Percentiles rank a stretch among this genome's conserved stretches.
These are phyloP conservation scores for Teleopsis dalmanni DNA, from an alignment of 1,140 invertebrate species.

Conservation along the genomic window DNA sequence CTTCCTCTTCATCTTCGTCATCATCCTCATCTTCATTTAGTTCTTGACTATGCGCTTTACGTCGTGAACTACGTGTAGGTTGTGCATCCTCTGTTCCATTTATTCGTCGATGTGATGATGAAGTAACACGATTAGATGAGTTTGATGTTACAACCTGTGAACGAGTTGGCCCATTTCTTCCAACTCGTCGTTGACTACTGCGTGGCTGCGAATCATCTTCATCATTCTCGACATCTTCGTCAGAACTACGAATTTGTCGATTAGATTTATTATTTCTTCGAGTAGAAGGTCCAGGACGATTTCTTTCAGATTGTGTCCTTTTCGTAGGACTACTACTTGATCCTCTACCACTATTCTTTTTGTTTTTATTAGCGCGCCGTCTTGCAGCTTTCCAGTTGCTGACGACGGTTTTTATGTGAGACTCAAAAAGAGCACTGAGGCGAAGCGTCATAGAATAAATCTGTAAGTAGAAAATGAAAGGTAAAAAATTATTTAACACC, in stretches of 20 bases:
- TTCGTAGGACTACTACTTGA: slow-evolving; percentile 31
- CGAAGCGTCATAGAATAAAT: slow-evolving; percentile 89
- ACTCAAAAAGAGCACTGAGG: slow-evolving; percentile 79
- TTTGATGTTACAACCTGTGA: slow-evolving; percentile 21
- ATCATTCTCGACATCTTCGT: slow-evolving; percentile 45
- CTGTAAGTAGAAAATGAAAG: slow-evolving; percentile 47
- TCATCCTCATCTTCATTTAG: slow-evolving; percentile 13
- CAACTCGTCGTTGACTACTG: slow-evolving; percentile 10
- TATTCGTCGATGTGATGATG: slow-evolving; percentile 25
- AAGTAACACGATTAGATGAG: slow-evolving; percentile 35
- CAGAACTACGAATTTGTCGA: slow-evolving; percentile 21
- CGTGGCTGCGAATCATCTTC: slow-evolving; percentile 31
- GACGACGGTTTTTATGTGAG: slow-evolving; percentile 61
- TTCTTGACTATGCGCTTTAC: slow-evolving; percentile 14
- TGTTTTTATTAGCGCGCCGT: slow-evolving; percentile 43
- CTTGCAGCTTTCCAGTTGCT: slow-evolving; percentile 53
- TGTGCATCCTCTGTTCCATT: background rate
- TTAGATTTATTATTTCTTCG: slow-evolving; percentile 27
- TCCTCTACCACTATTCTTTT: slow-evolving; percentile 22
- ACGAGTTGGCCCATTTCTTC: slow-evolving; percentile 7
- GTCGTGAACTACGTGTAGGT: slow-evolving; percentile 7
- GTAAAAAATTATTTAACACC: slow-evolving; percentile 11
- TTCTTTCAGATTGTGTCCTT: slow-evolving; percentile 23
- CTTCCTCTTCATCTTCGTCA: slow-evolving; percentile 8
- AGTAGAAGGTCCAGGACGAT: slow-evolving; percentile 15